Percentiles rank a stretch among this genome's conserved stretches.
phyloP scores from a whole-genome alignment of 2,113 vertebrate genomes.

The Halcyon malimbica region DNA sequence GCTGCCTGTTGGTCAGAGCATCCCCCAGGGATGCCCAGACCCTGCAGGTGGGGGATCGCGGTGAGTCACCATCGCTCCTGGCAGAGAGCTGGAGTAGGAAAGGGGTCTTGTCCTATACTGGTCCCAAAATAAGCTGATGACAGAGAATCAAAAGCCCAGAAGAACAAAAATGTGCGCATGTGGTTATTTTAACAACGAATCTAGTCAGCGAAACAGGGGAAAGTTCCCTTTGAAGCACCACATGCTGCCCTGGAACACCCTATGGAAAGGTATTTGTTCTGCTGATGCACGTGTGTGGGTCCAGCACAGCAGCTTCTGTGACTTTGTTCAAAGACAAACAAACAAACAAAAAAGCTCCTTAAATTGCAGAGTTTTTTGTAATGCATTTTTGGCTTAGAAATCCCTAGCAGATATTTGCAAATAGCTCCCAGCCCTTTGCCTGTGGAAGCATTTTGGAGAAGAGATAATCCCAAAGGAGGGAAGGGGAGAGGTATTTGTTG shows the following conservation, averaged over 20 bases:
- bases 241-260: not conserved
- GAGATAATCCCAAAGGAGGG: not conserved
- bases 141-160: not conserved
- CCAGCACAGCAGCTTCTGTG: not conserved
- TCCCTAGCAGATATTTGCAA: not conserved
- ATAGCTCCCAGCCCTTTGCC: not conserved
- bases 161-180: not conserved
- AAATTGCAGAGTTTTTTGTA: not conserved
- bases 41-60: not conserved
- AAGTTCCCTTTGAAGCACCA: not conserved
- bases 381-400: not conserved
- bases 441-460: not conserved
- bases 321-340: not conserved
- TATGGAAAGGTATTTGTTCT: conserved; percentile 14
- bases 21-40: not conserved
- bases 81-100: not conserved
- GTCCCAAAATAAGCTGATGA: not conserved
- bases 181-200: not conserved
- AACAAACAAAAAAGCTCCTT: conserved; percentile 5
- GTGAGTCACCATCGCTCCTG: not conserved
- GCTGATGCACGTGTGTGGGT: not conserved
- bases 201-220: not conserved
- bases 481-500: not conserved
- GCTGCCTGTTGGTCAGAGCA: not conserved
- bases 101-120: not conserved